Evolutionary conservation across 2,888 invertebrate species (phyloP), one percentile per base, ranked within the genome.

Genomic region (Drosophila macrothrix): DNA sequence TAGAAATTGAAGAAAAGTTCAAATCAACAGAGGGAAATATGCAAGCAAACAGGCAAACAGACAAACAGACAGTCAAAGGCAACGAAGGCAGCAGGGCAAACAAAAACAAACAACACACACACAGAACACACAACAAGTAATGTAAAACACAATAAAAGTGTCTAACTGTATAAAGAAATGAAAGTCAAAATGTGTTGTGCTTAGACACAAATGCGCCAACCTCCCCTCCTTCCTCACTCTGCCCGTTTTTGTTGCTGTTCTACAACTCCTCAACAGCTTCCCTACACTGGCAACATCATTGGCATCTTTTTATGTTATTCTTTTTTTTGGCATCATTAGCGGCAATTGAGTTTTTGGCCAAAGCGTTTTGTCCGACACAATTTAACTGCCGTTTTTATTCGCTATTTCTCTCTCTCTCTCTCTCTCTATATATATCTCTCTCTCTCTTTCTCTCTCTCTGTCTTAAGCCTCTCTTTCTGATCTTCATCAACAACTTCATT

Each of bases 141-240:
- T 74, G 83, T 82, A 78, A 87, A 90, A 76, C 84, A 90, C 89
- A 90, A 87, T 82, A 90, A 87, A 89, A 87, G 76, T 89, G 84
- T 90, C 88, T 84, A 82, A 90, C 84, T 82, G 80, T 80, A 71
- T 76, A 70, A 82, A 87, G 90, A 90, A 90, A 87, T 84, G 89
- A 87, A 90, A 87, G 90, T 85, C 85, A 82, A 84, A 82, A 68
- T 83, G 46, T 46, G 16, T 25, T 25, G 16, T 28, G 22, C 46
- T 46, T 46, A 46, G 16, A 46, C 22, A 46, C 46, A 46, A 46
- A 74, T 68, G 68, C 53, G 25, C 29, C 14, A 19, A 4, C 29
- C 10, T 37, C 49, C 16, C 39, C 52, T 66, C 49, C n/a, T 12
- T 29, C 22, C 35, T 22, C 29, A 22, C 12, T 41, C n/a, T n/a